These are phyloP conservation scores for Artibeus lituratus DNA, from an alignment of 2,797 vertebrate species.

Conservation along the genomic window DNA sequence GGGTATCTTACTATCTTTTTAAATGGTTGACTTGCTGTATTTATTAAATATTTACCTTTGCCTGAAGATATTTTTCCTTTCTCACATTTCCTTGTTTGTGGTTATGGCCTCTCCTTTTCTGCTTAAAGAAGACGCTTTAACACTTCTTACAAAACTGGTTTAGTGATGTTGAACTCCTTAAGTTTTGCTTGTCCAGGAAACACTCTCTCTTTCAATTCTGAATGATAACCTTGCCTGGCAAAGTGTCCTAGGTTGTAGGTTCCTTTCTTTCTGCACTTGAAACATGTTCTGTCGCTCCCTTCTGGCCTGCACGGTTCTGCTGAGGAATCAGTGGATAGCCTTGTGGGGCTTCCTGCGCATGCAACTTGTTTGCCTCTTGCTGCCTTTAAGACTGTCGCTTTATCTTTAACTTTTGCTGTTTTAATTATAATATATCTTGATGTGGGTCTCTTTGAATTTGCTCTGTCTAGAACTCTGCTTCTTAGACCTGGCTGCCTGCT, in stretches of 20 bases:
- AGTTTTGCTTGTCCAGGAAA: background rate
- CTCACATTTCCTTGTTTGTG: background rate
- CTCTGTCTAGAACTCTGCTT: background rate
- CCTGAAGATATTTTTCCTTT: background rate
- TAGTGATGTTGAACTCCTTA: background rate
- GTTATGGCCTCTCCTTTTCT: background rate
- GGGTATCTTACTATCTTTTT: background rate
- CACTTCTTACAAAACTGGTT: background rate
- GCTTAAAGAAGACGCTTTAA: background rate
- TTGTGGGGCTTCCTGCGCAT: background rate
- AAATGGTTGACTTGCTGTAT: background rate
- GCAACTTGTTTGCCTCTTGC: background rate
- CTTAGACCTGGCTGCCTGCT: background rate
- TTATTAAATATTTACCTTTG: background rate
- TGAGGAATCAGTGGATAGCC: too few relatives aligned
- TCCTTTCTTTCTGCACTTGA: background rate
- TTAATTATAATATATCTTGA: background rate
- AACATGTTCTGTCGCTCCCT: background rate
- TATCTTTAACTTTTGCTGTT: background rate
- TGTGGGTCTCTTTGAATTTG: background rate
- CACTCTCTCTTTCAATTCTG: background rate
- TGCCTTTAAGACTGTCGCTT: background rate
- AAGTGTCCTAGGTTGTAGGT: background rate
- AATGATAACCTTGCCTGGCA: background rate
- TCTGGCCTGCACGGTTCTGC: background rate